A percentile compares a stretch with the other conserved stretches of the same genome.
These are phyloP conservation scores for Antedon bifida DNA, from an alignment of 35 echinoderm and acorn worm species.

Conservation along the genomic window DNA sequence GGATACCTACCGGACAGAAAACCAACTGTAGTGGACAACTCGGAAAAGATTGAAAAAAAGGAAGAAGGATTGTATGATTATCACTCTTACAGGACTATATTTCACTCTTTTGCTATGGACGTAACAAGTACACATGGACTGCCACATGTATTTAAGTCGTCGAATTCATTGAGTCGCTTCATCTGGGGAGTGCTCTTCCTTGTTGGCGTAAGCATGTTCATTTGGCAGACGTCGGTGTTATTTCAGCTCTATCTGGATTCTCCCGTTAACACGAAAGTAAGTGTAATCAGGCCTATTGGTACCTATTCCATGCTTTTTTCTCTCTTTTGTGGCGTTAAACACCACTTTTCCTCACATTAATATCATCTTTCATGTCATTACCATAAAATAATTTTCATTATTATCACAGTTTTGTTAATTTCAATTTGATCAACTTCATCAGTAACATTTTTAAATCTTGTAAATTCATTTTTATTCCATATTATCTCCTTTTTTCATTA, in stretches of 20 bases:
- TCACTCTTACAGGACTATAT: not conserved
- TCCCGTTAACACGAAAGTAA: not conserved
- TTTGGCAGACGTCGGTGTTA: constrained; percentile 18
- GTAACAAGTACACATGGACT: constrained; percentile 27
- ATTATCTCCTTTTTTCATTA: no score
- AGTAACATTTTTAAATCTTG: no score
- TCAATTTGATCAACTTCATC: no score
- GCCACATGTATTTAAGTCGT: constrained; percentile 16
- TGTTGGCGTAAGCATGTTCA: not conserved
- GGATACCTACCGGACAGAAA: not conserved
- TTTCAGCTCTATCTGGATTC: not conserved
- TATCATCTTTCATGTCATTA: no score
- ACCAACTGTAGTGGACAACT: not conserved
- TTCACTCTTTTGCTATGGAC: not conserved
- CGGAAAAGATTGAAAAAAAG: not conserved
- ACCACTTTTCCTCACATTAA: no score
- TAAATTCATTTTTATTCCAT: no score
- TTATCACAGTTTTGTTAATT: no score
- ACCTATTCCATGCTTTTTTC: no score
- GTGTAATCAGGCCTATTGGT: not conserved
- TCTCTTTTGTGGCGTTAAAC: no score
- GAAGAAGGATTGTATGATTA: not conserved
- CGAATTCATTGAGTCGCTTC: not conserved
- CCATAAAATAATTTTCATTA: no score
- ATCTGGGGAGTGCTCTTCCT: constrained; percentile 25